phyloP scores from a whole-genome alignment of 2,888 invertebrate species.

The Drosophila suboccidentalis region DNA sequence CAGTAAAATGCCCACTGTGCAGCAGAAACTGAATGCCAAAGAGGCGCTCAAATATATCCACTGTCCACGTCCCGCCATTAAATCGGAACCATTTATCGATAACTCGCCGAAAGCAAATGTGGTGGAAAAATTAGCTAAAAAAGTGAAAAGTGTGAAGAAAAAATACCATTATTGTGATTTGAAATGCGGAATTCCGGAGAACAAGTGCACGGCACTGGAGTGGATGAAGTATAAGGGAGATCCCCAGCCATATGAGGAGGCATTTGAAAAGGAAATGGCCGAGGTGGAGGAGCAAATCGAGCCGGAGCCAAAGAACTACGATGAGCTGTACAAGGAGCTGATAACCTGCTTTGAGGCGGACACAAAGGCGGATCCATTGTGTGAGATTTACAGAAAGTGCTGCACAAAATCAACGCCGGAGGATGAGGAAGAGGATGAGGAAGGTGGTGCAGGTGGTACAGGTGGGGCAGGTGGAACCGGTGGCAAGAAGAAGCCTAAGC shows the following conservation, averaged over 20 bases:
- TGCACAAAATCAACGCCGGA: conserved; percentile 17
- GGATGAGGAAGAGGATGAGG: background rate
- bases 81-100: conserved; percentile 12
- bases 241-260: conserved; percentile 4
- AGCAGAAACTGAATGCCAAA: conserved; percentile 22
- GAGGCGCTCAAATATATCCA: background rate
- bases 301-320: conserved; percentile 46
- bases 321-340: conserved; percentile 45
- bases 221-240: conserved; percentile 19
- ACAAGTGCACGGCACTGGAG: conserved; percentile 44
- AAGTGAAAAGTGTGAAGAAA: background rate
- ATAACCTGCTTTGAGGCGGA: conserved; percentile 36
- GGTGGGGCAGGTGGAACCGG: background rate
- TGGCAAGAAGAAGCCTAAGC: background rate
- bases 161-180: conserved; percentile 27
- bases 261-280: conserved; percentile 1
- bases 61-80: conserved; percentile 11
- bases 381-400: conserved; percentile 29
- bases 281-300: background rate
- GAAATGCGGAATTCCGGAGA: conserved; percentile 28
- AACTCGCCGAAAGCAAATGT: background rate
- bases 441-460: background rate
- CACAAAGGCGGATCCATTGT: background rate
- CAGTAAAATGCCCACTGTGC: conserved; percentile 43
- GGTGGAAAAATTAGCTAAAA: conserved; percentile 4